Percentiles rank a stretch among this genome's conserved stretches.
phyloP scores from a whole-genome alignment of 2,888 invertebrate species.

The Sturmia bella region DNA sequence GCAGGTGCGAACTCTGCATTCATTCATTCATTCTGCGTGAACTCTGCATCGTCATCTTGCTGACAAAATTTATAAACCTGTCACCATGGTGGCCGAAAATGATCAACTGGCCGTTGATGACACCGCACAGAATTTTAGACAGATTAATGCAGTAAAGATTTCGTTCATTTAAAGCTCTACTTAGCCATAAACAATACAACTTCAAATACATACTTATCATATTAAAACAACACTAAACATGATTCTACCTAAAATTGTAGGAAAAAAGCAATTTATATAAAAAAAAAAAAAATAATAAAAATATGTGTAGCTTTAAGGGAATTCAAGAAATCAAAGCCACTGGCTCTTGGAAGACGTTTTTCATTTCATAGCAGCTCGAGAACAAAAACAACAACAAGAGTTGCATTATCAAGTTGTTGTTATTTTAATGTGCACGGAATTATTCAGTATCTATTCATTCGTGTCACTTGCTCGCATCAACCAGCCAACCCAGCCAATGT shows the following conservation, averaged over 20 bases:
- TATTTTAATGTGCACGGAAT: constrained; percentile 34
- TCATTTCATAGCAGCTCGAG: constrained; percentile 24
- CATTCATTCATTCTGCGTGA: too few relatives aligned
- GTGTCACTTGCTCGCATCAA: constrained; percentile 6
- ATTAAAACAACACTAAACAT: constrained; percentile 6
- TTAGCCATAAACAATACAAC: not conserved
- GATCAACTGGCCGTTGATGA: too few relatives aligned
- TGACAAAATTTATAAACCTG: too few relatives aligned
- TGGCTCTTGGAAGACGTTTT: constrained; percentile 38
- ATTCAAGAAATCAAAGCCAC: constrained; percentile 56
- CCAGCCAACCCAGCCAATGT: not conserved
- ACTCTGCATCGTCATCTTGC: too few relatives aligned
- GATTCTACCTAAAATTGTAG: constrained; percentile 7
- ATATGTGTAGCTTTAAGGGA: constrained; percentile 52
- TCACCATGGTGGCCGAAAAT: too few relatives aligned
- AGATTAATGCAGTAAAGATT: not conserved
- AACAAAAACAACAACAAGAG: constrained; percentile 1
- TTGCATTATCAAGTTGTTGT: constrained; percentile 32
- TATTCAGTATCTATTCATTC: constrained; percentile 29
- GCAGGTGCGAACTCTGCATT: too few relatives aligned
- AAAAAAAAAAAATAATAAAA: constrained; percentile 13
- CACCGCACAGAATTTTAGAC: too few relatives aligned
- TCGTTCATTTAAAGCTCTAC: not conserved
- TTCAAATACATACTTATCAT: constrained; percentile 13
- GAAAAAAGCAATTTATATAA: constrained; percentile 1